Evolutionary conservation across 2,113 vertebrate genomes (phyloP).

Genomic region (Elgaria multicarinata): DNA sequence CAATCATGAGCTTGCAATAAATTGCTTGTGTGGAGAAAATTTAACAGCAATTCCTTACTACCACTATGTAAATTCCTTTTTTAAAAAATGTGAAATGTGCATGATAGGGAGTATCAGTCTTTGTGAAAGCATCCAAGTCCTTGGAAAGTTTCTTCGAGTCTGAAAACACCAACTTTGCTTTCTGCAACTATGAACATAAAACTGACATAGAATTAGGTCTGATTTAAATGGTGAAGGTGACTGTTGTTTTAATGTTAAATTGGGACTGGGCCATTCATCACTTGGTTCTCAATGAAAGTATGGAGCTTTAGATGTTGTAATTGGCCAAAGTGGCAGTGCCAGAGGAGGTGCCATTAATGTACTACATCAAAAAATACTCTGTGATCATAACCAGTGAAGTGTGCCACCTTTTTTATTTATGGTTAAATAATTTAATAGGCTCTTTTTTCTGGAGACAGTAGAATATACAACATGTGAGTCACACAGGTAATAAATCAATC

Average conservation of each 20-base stretch:
- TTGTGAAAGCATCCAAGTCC: neutral
- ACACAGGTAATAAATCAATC: constrained; percentile 60
- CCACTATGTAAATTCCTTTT: no score
- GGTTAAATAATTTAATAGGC: constrained; percentile 53
- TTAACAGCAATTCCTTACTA: neutral
- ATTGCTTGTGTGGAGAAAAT: no score
- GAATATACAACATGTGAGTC: constrained; percentile 49
- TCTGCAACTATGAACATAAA: neutral
- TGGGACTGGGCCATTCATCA: neutral
- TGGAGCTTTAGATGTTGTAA: constrained; percentile 12
- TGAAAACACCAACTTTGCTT: neutral
- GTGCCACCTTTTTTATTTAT: constrained; percentile 50
- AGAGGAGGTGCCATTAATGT: constrained; percentile 48
- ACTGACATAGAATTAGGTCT: neutral
- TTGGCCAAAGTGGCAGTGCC: constrained; percentile 42
- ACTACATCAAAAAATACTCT: constrained; percentile 37
- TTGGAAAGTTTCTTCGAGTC: neutral
- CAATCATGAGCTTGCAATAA: no score
- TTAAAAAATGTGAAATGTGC: neutral
- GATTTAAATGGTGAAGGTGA: constrained; percentile 22
- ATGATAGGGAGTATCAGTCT: neutral
- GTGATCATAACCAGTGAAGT: constrained; percentile 51
- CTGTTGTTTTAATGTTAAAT: neutral
- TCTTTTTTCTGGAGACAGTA: constrained; percentile 40
- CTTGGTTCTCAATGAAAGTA: neutral